phyloP scores from a whole-genome alignment of 2,113 vertebrate genomes.

The Elephas maximus region DNA sequence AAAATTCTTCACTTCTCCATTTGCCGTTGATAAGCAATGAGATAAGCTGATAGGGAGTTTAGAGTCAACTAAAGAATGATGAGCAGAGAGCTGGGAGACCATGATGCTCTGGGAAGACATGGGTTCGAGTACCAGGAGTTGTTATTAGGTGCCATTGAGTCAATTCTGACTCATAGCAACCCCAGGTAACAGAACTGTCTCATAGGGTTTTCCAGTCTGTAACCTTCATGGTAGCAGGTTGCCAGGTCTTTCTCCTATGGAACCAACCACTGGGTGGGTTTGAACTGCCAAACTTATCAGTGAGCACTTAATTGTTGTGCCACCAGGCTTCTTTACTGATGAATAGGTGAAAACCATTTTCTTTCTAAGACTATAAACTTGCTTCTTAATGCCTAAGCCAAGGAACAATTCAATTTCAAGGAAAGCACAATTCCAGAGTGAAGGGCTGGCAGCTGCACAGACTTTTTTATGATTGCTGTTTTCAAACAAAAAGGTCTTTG shows the following conservation, averaged over 20 bases:
- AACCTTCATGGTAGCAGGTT: neutral
- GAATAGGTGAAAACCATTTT: conserved; percentile 7
- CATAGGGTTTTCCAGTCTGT: neutral
- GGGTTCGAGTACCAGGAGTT: neutral
- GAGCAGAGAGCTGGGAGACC: neutral
- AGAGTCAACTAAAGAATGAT: neutral
- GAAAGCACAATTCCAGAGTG: neutral
- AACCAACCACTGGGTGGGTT: too few species aligned
- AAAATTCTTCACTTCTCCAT: neutral
- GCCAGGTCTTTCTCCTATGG: neutral
- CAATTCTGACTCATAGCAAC: neutral
- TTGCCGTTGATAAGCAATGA: neutral
- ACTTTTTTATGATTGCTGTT: neutral
- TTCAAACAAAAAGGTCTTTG: neutral
- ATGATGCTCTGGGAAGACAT: neutral
- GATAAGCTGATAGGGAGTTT: neutral
- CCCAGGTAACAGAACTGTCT: neutral
- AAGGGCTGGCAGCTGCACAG: neutral
- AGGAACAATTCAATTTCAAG: neutral
- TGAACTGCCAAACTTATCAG: neutral
- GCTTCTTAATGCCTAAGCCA: neutral
- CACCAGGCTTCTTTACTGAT: neutral
- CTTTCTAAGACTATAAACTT: conserved; percentile 3
- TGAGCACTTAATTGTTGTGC: neutral
- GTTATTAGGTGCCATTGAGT: neutral